phyloP scores from a whole-genome alignment of 1,140 invertebrate species.

The Diprion similis region DNA sequence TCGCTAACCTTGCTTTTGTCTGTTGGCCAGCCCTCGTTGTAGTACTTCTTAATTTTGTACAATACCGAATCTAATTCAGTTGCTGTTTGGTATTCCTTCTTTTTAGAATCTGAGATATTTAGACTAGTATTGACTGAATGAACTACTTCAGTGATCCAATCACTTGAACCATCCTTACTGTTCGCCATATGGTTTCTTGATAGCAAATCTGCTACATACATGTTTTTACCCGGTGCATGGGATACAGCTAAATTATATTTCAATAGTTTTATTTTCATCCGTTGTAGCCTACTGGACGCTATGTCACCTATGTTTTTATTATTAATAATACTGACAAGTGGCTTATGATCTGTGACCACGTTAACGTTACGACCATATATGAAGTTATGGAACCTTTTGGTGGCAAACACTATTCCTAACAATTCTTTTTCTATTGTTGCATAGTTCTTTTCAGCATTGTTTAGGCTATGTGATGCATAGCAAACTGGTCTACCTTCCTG shows the following conservation, averaged over 20 bases:
- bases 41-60: slow-evolving; percentile 32
- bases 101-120: slow-evolving; percentile 29
- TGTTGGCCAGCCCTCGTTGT: slow-evolving; percentile 50
- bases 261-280: slow-evolving; percentile 49
- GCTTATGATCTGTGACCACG: slow-evolving; percentile 37
- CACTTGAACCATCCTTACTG: slow-evolving; percentile 13
- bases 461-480: slow-evolving; percentile 42
- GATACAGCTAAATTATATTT: slow-evolving; percentile 44
- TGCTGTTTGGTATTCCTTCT: slow-evolving; percentile 35
- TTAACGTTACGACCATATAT: slow-evolving; percentile 31
- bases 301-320: slow-evolving; percentile 44
- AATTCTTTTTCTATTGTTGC: slow-evolving; percentile 36
- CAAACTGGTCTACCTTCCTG: slow-evolving; percentile 45
- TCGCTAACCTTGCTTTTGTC: slow-evolving; percentile 33
- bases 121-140: slow-evolving; percentile 27
- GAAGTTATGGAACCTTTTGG: slow-evolving; percentile 32
- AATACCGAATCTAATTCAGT: slow-evolving; percentile 37
- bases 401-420: slow-evolving; percentile 35
- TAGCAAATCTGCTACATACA: slow-evolving; percentile 43
- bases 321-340: slow-evolving; percentile 41
- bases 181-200: slow-evolving; percentile 32
- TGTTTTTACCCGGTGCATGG: slow-evolving; percentile 38
- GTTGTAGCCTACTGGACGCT: slow-evolving; percentile 49
- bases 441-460: slow-evolving; percentile 35
- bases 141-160: slow-evolving; percentile 20